Conservation (phyloP, 1,140 invertebrate species). For the Drosophila nigrodunni region DNA sequence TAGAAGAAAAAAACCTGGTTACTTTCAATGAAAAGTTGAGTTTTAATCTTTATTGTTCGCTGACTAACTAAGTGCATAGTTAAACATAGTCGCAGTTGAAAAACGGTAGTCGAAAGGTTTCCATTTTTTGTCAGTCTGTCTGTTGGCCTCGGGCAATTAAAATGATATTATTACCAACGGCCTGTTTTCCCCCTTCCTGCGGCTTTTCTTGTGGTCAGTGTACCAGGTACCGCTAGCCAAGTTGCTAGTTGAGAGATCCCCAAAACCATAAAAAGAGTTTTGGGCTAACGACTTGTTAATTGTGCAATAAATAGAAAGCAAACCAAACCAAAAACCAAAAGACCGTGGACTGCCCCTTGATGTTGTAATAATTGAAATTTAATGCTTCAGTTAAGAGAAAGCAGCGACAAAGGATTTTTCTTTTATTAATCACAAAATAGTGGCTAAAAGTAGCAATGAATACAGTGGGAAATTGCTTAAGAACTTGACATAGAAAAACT, state of each 20-base stretch:
- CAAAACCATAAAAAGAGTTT: conserved; percentile 37
- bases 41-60: conserved; percentile 11
- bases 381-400: conserved; percentile 43
- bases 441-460: conserved; percentile 1
- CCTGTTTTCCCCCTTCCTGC: background rate
- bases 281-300: conserved; percentile 77
- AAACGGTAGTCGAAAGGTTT: conserved; percentile 19
- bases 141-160: conserved; percentile 64
- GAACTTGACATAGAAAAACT: background rate
- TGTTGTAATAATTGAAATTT: conserved; percentile 80
- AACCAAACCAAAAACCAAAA: conserved; percentile 35
- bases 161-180: conserved; percentile 68
- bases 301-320: conserved; percentile 81
- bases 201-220: conserved; percentile 32
- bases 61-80: conserved; percentile 6
- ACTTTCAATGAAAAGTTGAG: conserved; percentile 58
- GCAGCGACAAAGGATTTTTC: conserved; percentile 10
- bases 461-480: background rate
- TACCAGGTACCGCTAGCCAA: conserved; percentile 46
- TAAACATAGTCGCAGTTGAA: background rate
- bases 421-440: conserved; percentile 6
- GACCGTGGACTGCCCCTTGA: conserved; percentile 24
- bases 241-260: conserved; percentile 11
- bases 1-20: background rate
- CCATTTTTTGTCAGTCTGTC: conserved; percentile 15